Percentiles rank a stretch among this genome's conserved stretches.
phyloP scores from a whole-genome alignment of 2,113 vertebrate species.

The Quiscalus mexicanus region DNA sequence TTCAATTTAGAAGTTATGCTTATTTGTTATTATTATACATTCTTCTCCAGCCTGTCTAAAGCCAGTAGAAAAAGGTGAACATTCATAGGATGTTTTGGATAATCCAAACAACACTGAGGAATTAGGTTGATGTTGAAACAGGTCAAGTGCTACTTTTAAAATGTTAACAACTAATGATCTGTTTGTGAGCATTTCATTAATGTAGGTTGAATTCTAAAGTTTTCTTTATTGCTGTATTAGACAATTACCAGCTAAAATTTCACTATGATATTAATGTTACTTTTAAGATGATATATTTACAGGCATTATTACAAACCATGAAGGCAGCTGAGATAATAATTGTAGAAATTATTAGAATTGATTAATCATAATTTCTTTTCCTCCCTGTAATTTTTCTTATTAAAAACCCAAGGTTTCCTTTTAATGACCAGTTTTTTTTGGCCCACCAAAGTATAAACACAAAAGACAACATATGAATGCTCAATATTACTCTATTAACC shows the following conservation, averaged over 20 bases:
- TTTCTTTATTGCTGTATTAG: neutral
- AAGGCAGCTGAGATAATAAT: neutral
- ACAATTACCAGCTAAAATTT: neutral
- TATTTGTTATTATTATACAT: neutral
- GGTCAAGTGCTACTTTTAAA: neutral
- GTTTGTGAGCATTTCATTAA: neutral
- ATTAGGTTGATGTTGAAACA: neutral
- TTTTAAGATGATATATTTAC: neutral
- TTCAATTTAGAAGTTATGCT: neutral
- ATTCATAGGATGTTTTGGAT: neutral
- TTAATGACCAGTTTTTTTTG: neutral
- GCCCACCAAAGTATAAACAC: neutral
- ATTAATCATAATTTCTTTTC: neutral
- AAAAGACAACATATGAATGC: neutral
- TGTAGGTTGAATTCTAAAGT: neutral
- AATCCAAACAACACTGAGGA: neutral
- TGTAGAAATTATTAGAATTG: neutral
- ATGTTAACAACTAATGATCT: neutral
- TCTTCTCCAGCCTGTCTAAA: neutral
- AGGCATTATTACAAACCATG: neutral
- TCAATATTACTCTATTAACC: neutral
- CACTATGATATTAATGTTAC: neutral
- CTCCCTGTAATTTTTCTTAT: neutral
- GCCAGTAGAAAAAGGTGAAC: neutral
- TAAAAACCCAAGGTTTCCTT: neutral